Evolutionary conservation across 2,888 invertebrate species (phyloP).

Genomic region (Mesopsocus fuscifrons): DNA sequence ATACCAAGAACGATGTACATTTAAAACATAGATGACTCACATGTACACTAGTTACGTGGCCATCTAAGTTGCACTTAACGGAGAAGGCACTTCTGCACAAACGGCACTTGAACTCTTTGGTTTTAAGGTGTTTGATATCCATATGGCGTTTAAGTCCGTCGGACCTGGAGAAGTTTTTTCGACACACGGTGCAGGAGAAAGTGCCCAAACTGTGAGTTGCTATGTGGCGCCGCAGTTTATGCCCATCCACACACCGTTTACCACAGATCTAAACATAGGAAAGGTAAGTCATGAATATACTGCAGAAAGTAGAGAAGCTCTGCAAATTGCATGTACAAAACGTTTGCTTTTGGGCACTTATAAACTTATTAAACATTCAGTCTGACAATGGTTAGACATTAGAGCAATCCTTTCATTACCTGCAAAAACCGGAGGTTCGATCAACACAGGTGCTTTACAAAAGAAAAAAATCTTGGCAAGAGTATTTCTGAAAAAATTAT

Average conservation of each 20-base stretch:
- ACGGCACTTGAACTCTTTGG: not conserved
- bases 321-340: too few relatives aligned
- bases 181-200: not conserved
- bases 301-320: too few relatives aligned
- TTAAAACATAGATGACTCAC: too few relatives aligned
- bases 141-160: slow-evolving; percentile 1
- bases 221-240: not conserved
- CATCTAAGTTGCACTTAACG: not conserved
- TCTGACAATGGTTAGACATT: too few relatives aligned
- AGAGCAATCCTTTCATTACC: too few relatives aligned
- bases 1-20: not conserved
- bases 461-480: too few relatives aligned
- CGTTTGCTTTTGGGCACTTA: too few relatives aligned
- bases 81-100: not conserved
- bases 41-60: slow-evolving; percentile 1
- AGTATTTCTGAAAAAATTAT: too few relatives aligned
- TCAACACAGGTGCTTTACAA: too few relatives aligned
- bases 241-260: not conserved
- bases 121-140: not conserved
- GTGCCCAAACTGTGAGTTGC: not conserved
- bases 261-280: not conserved
- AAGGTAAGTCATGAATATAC: too few relatives aligned
- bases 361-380: too few relatives aligned
- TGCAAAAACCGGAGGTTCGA: too few relatives aligned
- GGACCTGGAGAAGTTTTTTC: not conserved